A percentile compares a stretch with the other conserved stretches of the same genome.
phyloP scores from a whole-genome alignment of 2,888 invertebrate genomes.

The Antitype chi region DNA sequence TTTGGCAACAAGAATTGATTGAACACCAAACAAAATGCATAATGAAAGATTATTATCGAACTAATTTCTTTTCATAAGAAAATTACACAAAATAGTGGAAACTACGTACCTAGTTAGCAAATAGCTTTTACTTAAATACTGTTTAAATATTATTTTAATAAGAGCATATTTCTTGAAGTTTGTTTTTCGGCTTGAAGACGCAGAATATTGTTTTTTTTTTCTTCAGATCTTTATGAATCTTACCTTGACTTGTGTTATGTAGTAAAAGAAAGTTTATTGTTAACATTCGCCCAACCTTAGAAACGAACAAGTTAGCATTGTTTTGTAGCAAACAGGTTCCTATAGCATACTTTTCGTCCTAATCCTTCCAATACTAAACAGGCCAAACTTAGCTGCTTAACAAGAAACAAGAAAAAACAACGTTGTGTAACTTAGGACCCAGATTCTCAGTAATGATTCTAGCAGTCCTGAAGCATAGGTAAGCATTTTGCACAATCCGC shows the following conservation, averaged over 20 bases:
- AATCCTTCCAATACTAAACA: slow-evolving; percentile 14
- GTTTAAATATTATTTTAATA: background rate
- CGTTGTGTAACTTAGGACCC: slow-evolving; percentile 20
- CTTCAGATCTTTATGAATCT: background rate
- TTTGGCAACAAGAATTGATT: slow-evolving; percentile 10
- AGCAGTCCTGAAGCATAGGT: slow-evolving; percentile 60
- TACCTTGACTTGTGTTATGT: background rate
- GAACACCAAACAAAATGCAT: background rate
- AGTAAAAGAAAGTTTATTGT: background rate
- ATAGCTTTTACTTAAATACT: background rate
- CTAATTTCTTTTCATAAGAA: background rate
- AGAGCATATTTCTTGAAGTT: background rate
- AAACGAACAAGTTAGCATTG: background rate
- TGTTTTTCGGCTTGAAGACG: background rate
- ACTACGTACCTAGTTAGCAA: background rate
- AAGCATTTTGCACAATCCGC: slow-evolving; percentile 68
- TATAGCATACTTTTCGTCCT: slow-evolving; percentile 3
- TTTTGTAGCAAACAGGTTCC: background rate
- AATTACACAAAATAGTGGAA: background rate
- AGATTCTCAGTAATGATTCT: slow-evolving; percentile 37
- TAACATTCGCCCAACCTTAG: background rate
- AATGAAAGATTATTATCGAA: background rate
- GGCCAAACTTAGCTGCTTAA: slow-evolving; percentile 17
- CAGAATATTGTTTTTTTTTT: too few relatives aligned
- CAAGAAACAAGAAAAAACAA: slow-evolving; percentile 37